These are phyloP conservation scores for Ceratosolen fusciceps DNA, from an alignment of 1,140 invertebrate genomes.

Conservation along the genomic window DNA sequence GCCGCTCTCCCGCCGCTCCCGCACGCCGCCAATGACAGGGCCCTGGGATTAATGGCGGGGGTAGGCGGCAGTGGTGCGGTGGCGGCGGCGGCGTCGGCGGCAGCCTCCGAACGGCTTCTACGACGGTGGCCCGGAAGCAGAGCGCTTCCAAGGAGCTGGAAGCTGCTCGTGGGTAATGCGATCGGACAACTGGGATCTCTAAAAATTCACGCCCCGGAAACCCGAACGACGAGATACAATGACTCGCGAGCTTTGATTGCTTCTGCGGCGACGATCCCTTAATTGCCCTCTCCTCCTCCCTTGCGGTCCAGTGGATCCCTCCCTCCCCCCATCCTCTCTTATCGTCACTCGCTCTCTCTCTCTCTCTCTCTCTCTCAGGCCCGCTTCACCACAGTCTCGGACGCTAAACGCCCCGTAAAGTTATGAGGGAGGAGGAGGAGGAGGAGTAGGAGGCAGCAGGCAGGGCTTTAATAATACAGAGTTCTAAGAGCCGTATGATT, in stretches of 20 bases:
- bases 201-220: conserved; percentile 12
- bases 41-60: neutral
- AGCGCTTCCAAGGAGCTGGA: too few relatives aligned
- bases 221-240: neutral
- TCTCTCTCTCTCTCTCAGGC: neutral
- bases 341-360: neutral
- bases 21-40: neutral
- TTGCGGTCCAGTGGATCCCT: neutral
- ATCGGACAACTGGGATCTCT: too few relatives aligned
- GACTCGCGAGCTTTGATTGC: neutral
- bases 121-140: too few relatives aligned
- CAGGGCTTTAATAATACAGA: too few relatives aligned
- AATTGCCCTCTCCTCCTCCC: neutral
- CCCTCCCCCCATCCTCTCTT: too few relatives aligned
- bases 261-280: neutral
- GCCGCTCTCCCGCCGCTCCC: neutral
- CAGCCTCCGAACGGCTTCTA: too few relatives aligned
- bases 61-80: neutral
- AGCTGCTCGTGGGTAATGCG: too few relatives aligned
- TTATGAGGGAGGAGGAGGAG: too few relatives aligned
- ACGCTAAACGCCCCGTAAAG: too few relatives aligned
- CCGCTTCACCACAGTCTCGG: too few relatives aligned
- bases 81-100: neutral
- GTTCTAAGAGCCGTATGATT: too few relatives aligned
- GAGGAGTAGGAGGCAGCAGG: too few relatives aligned